Evolutionary conservation across 2,113 vertebrate genomes (phyloP), one percentile per base, ranked within the genome.

Genomic region (Leptobrachium ailaonicum): DNA sequence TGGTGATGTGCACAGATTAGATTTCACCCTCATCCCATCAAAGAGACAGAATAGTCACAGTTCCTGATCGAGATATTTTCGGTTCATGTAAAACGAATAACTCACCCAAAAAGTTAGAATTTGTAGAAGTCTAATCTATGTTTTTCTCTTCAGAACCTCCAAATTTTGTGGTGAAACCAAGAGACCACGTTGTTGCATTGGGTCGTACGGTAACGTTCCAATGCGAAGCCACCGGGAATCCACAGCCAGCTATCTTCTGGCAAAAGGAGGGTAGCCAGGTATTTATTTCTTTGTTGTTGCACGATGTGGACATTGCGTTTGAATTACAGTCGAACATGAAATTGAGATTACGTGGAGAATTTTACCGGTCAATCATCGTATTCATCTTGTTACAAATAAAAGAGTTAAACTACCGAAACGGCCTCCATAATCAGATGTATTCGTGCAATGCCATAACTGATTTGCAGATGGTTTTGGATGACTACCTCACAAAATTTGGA

Each of bases 181-280:
- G 97, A 70, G 97, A 99, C 88, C 98, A 99, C 87, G 95, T 99
- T 80, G 96, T 95, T 82, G 96, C 96, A 0, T 90, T 98, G 87
- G 98, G 97, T 73, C 92, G 97, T 80, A 99, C 97, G 0, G 96
- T 99, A 83, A 99, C 97, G 71, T 98, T 99, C 89, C 96, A 97
- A 87, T 99, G 98, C 45, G 98, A 99, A 86, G 97, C 97, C 54
- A 98, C 97, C 0, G 98, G 98, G 79, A 99, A 98, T 82, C 98
- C 98, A 74, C 98, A 98, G 82, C 98, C 98, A 58, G 98, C 98
- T 84, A 99, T 99, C 87, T 99, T 99, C 89, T 99, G 98, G 98
- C 88, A 98, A 84, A 93, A 96, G 82, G 97, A 99, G 81, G 97
- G 98, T 80, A 99, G 98, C 88, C 98, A 99, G 96, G 98, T 99